Conservation (phyloP, 2,113 vertebrate genomes). For the Carassius auratus region DNA sequence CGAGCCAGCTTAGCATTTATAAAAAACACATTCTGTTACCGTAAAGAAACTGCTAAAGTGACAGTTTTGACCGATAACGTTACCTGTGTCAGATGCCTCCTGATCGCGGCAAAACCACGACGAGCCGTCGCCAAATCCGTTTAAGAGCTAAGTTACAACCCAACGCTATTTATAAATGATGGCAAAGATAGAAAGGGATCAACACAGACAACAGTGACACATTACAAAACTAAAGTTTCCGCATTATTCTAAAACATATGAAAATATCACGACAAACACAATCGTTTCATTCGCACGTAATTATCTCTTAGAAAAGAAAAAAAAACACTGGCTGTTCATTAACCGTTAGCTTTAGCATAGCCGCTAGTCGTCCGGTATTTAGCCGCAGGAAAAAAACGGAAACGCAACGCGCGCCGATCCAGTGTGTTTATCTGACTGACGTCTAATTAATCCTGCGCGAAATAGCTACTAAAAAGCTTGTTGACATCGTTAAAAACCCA, state of each 20-base stretch:
- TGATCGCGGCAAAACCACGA: conserved; percentile 4
- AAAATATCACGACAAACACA: not conserved
- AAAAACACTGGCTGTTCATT: not conserved
- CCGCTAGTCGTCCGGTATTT: not conserved
- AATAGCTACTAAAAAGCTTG: not conserved
- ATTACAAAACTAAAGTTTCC: not conserved
- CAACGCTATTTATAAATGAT: conserved; percentile 28
- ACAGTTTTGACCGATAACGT: not conserved
- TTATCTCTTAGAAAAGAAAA: not conserved
- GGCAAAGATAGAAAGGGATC: conserved; percentile 28
- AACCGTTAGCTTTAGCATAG: conserved; percentile 35
- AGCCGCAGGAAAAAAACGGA: not conserved
- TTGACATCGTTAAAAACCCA: not conserved
- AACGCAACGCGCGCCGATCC: conserved; percentile 2
- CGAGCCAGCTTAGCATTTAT: not conserved
- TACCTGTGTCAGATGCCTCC: not conserved
- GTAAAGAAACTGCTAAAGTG: not conserved
- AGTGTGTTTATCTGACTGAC: not conserved
- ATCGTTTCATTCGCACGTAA: not conserved
- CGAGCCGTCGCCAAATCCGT: conserved; percentile 34
- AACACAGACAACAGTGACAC: not conserved
- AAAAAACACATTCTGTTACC: not conserved
- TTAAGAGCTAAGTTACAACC: conserved; percentile 28
- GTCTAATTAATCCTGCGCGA: not conserved
- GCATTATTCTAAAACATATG: not conserved